Evolutionary conservation across 1,140 invertebrate genomes (phyloP), one percentile per base, ranked within the genome.

Genomic region (Andricus grossulariae): DNA sequence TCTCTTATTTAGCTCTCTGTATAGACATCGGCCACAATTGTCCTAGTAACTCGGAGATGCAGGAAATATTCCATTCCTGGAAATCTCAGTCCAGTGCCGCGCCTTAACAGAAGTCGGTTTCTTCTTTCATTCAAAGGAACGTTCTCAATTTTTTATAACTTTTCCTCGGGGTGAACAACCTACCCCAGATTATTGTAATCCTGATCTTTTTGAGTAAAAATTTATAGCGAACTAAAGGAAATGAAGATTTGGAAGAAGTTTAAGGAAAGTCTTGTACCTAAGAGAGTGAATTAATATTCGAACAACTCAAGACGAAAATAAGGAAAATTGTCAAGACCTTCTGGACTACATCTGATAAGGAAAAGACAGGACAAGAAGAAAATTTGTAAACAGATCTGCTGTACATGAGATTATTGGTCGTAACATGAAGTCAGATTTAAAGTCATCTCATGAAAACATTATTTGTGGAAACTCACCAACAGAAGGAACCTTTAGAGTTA

Each of bases 61-160:
- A 66, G 32, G 25, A 66, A 66, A 66, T 66, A 66, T 66, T 25
- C 60, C 60, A 66, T 66, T 66, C 60, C 15, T 39, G 60, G 60
- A 66, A 66, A 66, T 45, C 60, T 66, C 25, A 66, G 25, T 66
- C 13, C 13, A 32, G 32, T 39, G 25, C 57, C 57, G 57, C 15
- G 15, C 60, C 60, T 66, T 32, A 66, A 66, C 60, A 32, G 60
- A 66, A 66, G 60, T 66, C 25, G 60, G 32, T 66, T 10, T 45
- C 39, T 11, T 45, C 39, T 45, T 45, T 66, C 25, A 45, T 66
- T 39, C 60, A 66, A 66, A 66, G 32, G 32, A 66, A 66, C 60
- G 25, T 39, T 66, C 57, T 11, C 57, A 39, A 66, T 66, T 15
- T 32, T 32, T 12, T 66, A 21, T 19, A 21, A 66, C 32, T 66